These are phyloP conservation scores for Meloidogyne floridensis DNA, from an alignment of 1,140 invertebrate species.

Conservation along the genomic window DNA sequence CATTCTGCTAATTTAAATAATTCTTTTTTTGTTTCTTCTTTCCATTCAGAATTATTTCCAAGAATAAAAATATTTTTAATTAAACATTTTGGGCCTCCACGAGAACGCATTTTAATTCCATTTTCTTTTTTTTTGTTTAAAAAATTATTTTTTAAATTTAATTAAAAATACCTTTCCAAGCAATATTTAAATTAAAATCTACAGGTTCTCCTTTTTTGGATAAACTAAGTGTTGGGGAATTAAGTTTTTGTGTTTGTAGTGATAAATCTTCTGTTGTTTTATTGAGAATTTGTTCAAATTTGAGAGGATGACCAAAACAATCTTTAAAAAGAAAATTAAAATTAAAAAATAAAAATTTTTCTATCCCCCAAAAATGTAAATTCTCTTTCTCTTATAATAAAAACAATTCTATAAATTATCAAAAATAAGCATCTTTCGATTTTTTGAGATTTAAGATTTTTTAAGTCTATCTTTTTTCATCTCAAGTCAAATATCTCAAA, in stretches of 20 bases:
- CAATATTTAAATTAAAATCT: constrained; percentile 16
- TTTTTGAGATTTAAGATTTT: no score
- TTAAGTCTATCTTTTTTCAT: no score
- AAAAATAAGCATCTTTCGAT: no score
- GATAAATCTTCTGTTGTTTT: neutral
- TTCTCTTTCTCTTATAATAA: no score
- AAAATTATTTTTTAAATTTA: neutral
- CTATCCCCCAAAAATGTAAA: no score
- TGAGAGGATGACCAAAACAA: constrained; percentile 17
- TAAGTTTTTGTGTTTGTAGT: neutral
- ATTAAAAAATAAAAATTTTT: neutral
- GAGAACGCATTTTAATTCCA: constrained; percentile 37
- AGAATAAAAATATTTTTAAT: constrained; percentile 28
- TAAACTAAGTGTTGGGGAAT: constrained; percentile 16
- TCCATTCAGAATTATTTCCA: constrained; percentile 27
- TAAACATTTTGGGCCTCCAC: constrained; percentile 39
- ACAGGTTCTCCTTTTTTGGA: constrained; percentile 11
- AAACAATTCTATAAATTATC: no score
- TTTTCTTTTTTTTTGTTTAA: constrained; percentile 34
- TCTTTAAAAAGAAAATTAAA: neutral
- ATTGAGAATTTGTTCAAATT: neutral
- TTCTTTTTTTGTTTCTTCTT: constrained; percentile 12
- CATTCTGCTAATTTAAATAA: constrained; percentile 41
- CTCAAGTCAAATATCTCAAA: no score
- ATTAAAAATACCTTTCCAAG: constrained; percentile 29